Evolutionary conservation across 2,797 vertebrate genomes (phyloP).

Genomic region (Microhierax caerulescens): DNA sequence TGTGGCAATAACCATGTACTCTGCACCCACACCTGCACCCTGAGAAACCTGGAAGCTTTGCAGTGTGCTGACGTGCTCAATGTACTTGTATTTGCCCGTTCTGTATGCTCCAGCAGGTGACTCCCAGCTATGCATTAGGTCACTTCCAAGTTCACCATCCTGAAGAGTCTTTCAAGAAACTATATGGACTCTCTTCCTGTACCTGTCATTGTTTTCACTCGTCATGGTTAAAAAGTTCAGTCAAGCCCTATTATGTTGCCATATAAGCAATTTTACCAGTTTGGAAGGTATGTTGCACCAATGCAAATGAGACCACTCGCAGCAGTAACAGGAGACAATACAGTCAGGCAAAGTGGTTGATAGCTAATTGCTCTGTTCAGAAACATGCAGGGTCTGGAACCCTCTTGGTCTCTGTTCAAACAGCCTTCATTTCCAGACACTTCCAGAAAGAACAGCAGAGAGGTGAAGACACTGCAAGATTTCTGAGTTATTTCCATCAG

Average conservation of each 20-base stretch:
- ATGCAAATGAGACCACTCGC: background rate
- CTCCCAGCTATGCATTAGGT: background rate
- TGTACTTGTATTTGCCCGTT: background rate
- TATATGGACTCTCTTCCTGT: accelerated
- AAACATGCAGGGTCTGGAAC: background rate
- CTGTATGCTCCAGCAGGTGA: background rate
- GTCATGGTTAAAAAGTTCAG: background rate
- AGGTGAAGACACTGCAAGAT: background rate
- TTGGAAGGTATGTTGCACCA: background rate
- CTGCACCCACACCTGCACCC: background rate
- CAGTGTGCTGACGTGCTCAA: background rate
- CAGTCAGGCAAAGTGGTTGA: background rate
- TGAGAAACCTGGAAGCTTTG: background rate
- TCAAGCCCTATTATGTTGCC: background rate
- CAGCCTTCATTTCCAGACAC: background rate
- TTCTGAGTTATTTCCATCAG: background rate
- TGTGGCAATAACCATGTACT: accelerated
- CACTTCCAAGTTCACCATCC: background rate
- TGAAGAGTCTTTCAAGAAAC: background rate
- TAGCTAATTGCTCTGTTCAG: background rate
- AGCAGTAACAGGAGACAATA: background rate
- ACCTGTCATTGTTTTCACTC: background rate
- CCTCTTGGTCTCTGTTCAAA: background rate
- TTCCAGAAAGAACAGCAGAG: background rate
- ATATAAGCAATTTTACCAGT: background rate